Evolutionary conservation across 2,113 vertebrate genomes (phyloP), one percentile per base, ranked within the genome.

Genomic region (Taxidea taxus): DNA sequence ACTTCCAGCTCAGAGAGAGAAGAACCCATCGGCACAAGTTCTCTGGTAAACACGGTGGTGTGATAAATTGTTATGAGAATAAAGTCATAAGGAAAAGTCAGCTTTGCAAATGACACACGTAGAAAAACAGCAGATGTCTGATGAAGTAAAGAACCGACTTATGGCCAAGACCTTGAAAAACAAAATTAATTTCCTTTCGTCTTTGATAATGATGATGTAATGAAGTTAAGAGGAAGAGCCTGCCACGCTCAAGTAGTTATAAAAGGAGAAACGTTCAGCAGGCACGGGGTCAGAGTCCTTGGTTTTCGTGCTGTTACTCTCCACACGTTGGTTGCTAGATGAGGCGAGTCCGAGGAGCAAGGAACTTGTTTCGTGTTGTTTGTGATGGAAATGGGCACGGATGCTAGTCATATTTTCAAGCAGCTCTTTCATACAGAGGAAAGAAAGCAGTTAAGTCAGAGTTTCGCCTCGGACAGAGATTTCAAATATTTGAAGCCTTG

Each of bases 181-280:
- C 98, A 99, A 98, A 99, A 99, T 99, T 99, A 98, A 99, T 99
- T 99, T 99, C 99, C 99, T 99, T 98, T 99, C 96, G 64, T 98
- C 99, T 99, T 99, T 99, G 99, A 99, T 99, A 99, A 99, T 98
- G 98, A 86, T 99, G 99, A 99, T 98, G 99, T 99, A 98, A 99
- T 99, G 98, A 94, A 94, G 98, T 98, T 99, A 98, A 98, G 98
- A 98, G 98, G 98, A 99, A 99, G 98, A 98, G 97, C 96, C 98
- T 99, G 99, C 98, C 98, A 98, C 42, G 96, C 98, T 98, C 96
- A n/a, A 97, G 97, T 95, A 98, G 97, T 99, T 99, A 98, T 98
- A 98, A 98, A 97, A 98, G 98, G 97, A 98, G 98, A 98, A 99
- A 99, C 90, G 96, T 97, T 98, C 86, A 94, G 98, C 99, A 98